Percentiles rank a stretch among this genome's conserved stretches.
Evolutionary conservation across 2,888 invertebrate species (phyloP).

Genomic region (Hirtodrosophila alboralis): DNA sequence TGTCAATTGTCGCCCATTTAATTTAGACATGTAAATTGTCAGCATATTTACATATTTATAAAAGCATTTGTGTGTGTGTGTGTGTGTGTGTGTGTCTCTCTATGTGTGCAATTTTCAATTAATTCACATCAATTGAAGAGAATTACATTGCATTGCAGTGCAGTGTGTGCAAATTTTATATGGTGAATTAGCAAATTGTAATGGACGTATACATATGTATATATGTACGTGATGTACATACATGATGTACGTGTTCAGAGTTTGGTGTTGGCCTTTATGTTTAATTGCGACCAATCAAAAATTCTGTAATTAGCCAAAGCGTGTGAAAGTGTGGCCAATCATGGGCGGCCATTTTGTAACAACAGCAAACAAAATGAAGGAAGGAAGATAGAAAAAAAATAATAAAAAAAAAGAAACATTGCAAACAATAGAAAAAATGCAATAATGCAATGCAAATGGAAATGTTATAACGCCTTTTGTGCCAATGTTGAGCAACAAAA

Average conservation of each 20-base stretch:
- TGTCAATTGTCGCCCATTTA: constrained; percentile 66
- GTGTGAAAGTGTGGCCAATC: constrained; percentile 72
- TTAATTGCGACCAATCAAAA: constrained; percentile 72
- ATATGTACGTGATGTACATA: constrained; percentile 10
- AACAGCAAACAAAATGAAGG: constrained; percentile 1
- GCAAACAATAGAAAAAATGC: constrained; percentile 18
- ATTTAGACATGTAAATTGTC: constrained; percentile 63
- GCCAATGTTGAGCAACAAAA: constrained; percentile 67
- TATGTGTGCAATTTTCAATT: constrained; percentile 51
- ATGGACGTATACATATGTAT: too few species aligned
- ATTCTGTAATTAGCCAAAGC: constrained; percentile 64
- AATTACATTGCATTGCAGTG: constrained; percentile 65
- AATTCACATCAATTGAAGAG: constrained; percentile 82
- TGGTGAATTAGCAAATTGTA: constrained; percentile 34
- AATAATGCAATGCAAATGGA: constrained; percentile 36
- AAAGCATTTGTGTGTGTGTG: constrained; percentile 19
- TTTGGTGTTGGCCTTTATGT: constrained; percentile 35
- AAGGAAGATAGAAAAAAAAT: neutral
- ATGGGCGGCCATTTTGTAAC: constrained; percentile 24
- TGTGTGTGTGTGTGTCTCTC: constrained; percentile 7
- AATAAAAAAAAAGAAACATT: constrained; percentile 9
- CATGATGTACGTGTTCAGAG: too few species aligned
- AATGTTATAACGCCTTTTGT: constrained; percentile 68
- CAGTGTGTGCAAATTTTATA: constrained; percentile 29
- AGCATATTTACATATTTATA: constrained; percentile 46